Conservation (phyloP, 2,888 invertebrate species). For the Drepana falcataria region DNA sequence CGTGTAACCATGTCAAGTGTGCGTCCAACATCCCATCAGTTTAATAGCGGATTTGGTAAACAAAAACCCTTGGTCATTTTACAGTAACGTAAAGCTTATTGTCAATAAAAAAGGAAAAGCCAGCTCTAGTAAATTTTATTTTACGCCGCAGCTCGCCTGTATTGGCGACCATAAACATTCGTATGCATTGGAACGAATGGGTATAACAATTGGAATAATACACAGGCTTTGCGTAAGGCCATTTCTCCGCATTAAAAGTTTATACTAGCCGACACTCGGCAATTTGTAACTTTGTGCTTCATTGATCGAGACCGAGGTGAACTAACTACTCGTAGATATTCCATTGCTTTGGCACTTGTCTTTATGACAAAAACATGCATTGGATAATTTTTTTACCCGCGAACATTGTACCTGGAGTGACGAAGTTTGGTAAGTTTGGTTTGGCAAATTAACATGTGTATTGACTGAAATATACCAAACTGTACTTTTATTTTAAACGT, state of each 20-base stretch:
- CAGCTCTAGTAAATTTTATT: constrained; percentile 57
- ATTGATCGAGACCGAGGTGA: constrained; percentile 6
- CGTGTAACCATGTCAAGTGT: no score
- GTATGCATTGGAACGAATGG: constrained; percentile 43
- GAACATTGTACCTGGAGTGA: no score
- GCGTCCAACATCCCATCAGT: constrained; percentile 8
- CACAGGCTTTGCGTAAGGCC: constrained; percentile 31
- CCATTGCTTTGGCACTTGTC: no score
- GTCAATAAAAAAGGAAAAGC: constrained; percentile 48
- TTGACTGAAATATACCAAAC: no score
- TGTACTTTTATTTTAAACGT: no score
- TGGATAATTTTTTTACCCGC: no score
- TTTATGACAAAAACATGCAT: no score
- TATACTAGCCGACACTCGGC: constrained; percentile 29
- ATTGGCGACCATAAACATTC: constrained; percentile 56
- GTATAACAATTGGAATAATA: constrained; percentile 49
- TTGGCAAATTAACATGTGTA: no score
- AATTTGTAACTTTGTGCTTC: constrained; percentile 27
- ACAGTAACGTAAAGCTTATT: constrained; percentile 40
- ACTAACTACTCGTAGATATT: no score
- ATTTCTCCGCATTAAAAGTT: constrained; percentile 42
- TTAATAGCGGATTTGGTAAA: neutral
- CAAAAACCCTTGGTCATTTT: constrained; percentile 30
- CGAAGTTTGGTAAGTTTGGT: no score
- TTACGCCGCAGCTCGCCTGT: constrained; percentile 48